phyloP scores from a whole-genome alignment of 2,113 vertebrate genomes.

The Cervus canadensis region DNA sequence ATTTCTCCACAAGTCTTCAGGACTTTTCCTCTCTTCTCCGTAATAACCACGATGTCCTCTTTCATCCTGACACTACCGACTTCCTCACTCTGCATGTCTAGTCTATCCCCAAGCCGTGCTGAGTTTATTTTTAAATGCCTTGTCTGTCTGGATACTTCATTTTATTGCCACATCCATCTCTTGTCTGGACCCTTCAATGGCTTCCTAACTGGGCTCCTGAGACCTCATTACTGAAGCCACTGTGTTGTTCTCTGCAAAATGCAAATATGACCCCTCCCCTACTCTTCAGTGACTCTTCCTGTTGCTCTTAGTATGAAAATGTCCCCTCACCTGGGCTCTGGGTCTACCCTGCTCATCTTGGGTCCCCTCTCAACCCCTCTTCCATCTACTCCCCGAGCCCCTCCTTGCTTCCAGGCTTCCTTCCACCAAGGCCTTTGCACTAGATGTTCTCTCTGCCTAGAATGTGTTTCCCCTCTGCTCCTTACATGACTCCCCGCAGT shows the following conservation, averaged over 20 bases:
- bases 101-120: not conserved
- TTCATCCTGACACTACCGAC: not conserved
- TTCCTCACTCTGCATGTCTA: not conserved
- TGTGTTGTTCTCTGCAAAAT: not conserved
- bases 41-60: fast-evolving
- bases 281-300: not conserved
- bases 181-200: not conserved
- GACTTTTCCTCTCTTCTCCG: not conserved
- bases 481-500: not conserved
- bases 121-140: not conserved
- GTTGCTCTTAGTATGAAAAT: not conserved
- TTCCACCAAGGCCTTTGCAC: not conserved
- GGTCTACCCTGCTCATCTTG: not conserved
- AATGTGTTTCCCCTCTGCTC: not conserved
- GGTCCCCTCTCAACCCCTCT: not conserved
- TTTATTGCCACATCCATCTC: not conserved
- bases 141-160: not conserved
- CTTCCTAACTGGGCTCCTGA: not conserved
- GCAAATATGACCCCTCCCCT: not conserved
- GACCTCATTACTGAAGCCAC: not conserved
- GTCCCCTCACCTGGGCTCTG: not conserved
- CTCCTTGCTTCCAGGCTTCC: not conserved
- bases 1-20: not conserved
- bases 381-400: not conserved
- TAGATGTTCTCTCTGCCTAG: not conserved